Percentiles rank a stretch among this genome's conserved stretches.
These are phyloP conservation scores for Actenoides lindsayi DNA, from an alignment of 2,113 vertebrate genomes.

Conservation along the genomic window DNA sequence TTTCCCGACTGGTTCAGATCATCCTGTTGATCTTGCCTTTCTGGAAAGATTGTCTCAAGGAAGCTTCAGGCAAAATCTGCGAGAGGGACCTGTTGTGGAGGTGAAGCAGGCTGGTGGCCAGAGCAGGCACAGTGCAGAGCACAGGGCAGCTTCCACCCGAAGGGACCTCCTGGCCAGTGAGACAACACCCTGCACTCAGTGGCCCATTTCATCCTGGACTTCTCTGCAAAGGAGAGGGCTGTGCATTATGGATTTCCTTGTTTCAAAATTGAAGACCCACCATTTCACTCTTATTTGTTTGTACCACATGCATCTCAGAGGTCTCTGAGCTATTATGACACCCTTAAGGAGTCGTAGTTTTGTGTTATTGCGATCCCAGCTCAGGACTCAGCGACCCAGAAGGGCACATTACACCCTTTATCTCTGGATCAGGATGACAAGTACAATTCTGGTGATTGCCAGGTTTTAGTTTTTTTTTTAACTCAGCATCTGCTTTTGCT, in stretches of 20 bases:
- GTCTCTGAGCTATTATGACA: background rate
- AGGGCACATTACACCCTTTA: background rate
- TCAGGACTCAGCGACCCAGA: background rate
- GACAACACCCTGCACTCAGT: background rate
- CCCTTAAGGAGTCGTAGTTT: background rate
- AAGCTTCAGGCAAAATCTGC: constrained; percentile 16
- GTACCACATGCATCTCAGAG: background rate
- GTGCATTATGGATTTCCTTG: background rate
- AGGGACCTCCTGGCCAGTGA: background rate
- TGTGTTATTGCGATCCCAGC: background rate
- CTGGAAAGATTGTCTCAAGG: constrained; percentile 29
- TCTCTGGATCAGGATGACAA: background rate
- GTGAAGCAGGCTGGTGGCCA: background rate
- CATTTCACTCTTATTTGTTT: accelerated
- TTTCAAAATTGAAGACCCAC: background rate
- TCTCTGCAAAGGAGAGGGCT: background rate
- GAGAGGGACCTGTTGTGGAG: background rate
- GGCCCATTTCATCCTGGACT: background rate
- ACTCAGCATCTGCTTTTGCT: background rate
- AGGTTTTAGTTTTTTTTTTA: background rate
- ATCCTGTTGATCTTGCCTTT: constrained; percentile 54
- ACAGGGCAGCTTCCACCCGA: background rate
- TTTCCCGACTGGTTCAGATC: background rate
- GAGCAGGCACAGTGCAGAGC: background rate
- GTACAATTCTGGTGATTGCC: background rate